Evolutionary conservation across 2,888 invertebrate genomes (phyloP), one percentile per base, ranked within the genome.

Genomic region (Hyalella azteca): DNA sequence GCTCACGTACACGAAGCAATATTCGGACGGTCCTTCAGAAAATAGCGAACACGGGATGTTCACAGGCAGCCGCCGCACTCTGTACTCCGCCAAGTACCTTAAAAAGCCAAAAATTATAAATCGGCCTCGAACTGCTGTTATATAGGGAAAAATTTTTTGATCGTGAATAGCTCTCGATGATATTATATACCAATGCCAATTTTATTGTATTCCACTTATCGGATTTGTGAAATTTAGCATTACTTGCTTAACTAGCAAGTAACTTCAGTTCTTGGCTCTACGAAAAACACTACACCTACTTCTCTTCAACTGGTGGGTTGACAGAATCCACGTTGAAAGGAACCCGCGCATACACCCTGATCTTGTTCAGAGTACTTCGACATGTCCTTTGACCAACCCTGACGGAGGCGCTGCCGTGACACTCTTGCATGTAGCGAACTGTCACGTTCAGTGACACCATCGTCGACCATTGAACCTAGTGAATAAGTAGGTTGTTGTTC

Each of bases 1-100:
- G 50, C 93, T 95, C 45, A 95, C 94, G 88, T 95, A 95, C 79
- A 94, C 93, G 89, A 95, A 95, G 88, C 95, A 95, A 87, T 94
- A 95, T 87, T 95, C 95, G 39, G 94, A 92, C 87, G 92, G 95
- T 77, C 92, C 90, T 88, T 95, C 95, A 77, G 92, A 92, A 89
- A 95, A 95, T 73, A 94, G 89, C 22, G 94, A 93, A 87, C 95
- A 95, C 88, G 92, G 93, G 88, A 95, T 95, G 85, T 90, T 89
- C 15, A 94, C 90, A 29, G 92, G 92, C 88, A 94, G 93, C 2
- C 41, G 41, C 4, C 26, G 88, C 59, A 92, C 91, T 82, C 91
- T 88, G 83, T 92, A 91, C 87, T 93, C 93, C 45, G 92, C 90
- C 26, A 93, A 90, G 86, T 93, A 93, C 29, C 82, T 82, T 76